Base-by-base conservation (phyloP, 2,797 vertebrate genomes). In the Brachymystax lenok region DNA sequence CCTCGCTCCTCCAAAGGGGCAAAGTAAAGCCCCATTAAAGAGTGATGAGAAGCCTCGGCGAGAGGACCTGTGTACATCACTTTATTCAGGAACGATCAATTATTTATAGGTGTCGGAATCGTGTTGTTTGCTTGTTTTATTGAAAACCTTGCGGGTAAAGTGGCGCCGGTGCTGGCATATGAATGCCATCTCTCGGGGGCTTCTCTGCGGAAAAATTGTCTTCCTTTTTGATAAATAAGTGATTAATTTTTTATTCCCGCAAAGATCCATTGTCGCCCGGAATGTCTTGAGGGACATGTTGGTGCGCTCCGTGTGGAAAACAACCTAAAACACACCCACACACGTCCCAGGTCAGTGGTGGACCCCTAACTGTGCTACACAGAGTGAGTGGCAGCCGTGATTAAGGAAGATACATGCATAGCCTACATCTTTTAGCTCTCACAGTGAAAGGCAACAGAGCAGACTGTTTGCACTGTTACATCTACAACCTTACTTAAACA, bases 121-220 rank as follows among this genome's bases (percentile, higher is more conserved):
- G 83, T 94, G 93, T 94, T 95, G 94, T 95, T 95, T 95, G 94
- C 94, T 94, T 95, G 94, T 95, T 95, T 94, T 94, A 94, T 94
- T 94, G 92, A 94, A 93, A 93, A 94, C 88, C 92, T 93, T 88
- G 91, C 91, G 92, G 93, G 87, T 90, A 92, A 92, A 92, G 93
- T 93, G 92, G 90, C 76, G 80, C 83, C 82, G 67, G 89, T 75
- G 87, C 85, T 88, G 17, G 91, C 90, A 91, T 92, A 91, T 91
- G 90, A 93, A 90, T 70, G 82, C 74, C 87, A 82, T 93, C 93
- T 93, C 94, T 85, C 69, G 88, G 69, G 92, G 92, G 87, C 89
- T 87, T 91, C 90, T 89, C 92, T 92, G 89, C 88, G 90, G 90
- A 90, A 69, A 88, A 89, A 35, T 92, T 88, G 77, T 4, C 78